A percentile compares a stretch with the other conserved stretches of the same genome.
Evolutionary conservation across 2,888 invertebrate genomes (phyloP).

Genomic region (Aradus depressus): DNA sequence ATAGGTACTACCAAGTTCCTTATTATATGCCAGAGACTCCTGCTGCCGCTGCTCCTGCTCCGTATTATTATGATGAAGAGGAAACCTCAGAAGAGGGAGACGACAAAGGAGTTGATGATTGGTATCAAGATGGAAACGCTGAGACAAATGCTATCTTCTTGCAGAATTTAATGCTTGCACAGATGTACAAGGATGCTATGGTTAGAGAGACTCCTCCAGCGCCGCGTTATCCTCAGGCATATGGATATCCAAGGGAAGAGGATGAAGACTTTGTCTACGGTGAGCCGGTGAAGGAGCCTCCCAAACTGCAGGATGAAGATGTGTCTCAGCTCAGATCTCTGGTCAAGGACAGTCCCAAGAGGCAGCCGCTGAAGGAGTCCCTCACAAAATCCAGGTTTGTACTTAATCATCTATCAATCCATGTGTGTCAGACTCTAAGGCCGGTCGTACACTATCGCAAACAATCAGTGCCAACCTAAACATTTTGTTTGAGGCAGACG

Average conservation of each 20-base stretch:
- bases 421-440: too few species aligned
- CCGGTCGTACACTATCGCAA: too few species aligned
- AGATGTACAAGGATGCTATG: slow-evolving; percentile 29
- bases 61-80: slow-evolving; percentile 12
- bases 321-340: slow-evolving; percentile 53
- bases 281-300: slow-evolving; percentile 23
- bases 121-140: slow-evolving; percentile 32
- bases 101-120: slow-evolving; percentile 7
- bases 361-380: slow-evolving; percentile 17
- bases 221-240: background rate
- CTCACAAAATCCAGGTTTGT: slow-evolving; percentile 5
- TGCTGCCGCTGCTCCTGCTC: slow-evolving; percentile 38
- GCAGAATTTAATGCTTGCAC: slow-evolving; percentile 40
- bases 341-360: slow-evolving; percentile 37
- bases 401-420: too few species aligned
- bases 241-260: slow-evolving; percentile 23
- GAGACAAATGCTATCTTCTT: slow-evolving; percentile 51
- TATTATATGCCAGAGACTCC: slow-evolving; percentile 40
- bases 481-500: too few species aligned
- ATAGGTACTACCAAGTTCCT: slow-evolving; percentile 40
- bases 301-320: slow-evolving; percentile 48
- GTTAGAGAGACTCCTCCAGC: background rate
- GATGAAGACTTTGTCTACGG: slow-evolving; percentile 37
- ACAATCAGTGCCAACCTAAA: too few species aligned
- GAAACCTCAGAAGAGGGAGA: background rate